Percentiles rank a stretch among this genome's conserved stretches.
phyloP scores from a whole-genome alignment of 2,888 invertebrate species.

The Cecidostiba fungosa region DNA sequence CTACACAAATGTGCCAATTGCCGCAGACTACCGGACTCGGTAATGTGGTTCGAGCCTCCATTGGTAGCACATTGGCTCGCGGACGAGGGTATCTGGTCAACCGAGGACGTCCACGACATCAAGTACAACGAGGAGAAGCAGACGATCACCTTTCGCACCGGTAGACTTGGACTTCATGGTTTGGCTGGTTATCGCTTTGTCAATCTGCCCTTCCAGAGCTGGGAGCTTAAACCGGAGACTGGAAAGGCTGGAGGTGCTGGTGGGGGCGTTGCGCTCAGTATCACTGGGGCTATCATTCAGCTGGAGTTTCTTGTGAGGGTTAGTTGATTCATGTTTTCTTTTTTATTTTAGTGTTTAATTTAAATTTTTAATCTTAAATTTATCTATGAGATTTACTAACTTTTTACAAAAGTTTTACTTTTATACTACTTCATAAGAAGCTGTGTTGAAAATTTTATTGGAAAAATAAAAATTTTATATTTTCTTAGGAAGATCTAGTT shows the following conservation, averaged over 20 bases:
- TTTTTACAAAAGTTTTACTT: no score
- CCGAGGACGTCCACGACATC: slow-evolving; percentile 87
- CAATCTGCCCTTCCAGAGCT: slow-evolving; percentile 92
- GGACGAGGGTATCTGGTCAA: slow-evolving; percentile 84
- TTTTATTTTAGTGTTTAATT: no score
- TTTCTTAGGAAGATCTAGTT: slow-evolving; percentile 78
- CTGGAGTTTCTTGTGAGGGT: slow-evolving; percentile 82
- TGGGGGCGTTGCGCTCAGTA: slow-evolving; percentile 79
- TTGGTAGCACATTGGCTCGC: slow-evolving; percentile 88
- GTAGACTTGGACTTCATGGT: slow-evolving; percentile 84
- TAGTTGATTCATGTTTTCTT: no score
- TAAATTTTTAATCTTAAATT: no score
- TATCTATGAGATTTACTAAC: background rate
- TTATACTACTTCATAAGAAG: no score
- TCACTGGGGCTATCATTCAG: slow-evolving; percentile 83
- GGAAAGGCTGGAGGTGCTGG: slow-evolving; percentile 77
- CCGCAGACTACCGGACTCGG: slow-evolving; percentile 84
- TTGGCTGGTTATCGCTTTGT: slow-evolving; percentile 88
- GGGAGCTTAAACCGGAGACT: slow-evolving; percentile 88
- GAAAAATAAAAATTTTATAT: background rate
- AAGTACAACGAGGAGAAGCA: slow-evolving; percentile 94
- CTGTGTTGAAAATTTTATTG: no score
- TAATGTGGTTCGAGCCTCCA: slow-evolving; percentile 91
- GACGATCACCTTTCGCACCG: slow-evolving; percentile 88
- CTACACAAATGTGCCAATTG: background rate